Evolutionary conservation across 2,888 invertebrate genomes (phyloP), one percentile per base, ranked within the genome.

Genomic region (Caenorhabditis wallacei): DNA sequence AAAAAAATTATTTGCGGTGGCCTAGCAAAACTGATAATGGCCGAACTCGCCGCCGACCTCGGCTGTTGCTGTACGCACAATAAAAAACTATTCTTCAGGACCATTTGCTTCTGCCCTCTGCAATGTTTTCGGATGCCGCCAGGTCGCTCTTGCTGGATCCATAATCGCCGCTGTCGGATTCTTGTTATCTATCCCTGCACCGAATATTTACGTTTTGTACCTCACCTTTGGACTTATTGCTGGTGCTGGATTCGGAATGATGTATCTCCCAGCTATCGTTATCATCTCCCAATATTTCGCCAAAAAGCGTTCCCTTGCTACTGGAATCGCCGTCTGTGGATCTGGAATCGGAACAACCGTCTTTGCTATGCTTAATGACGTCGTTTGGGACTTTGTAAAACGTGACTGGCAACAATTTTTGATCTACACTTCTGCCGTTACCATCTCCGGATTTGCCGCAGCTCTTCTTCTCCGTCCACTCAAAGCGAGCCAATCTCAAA

Each of bases 231-330:
- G 98, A 51, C 92, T 98, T 11, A 95, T 97, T 81, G 95, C 96
- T 80, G 98, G 98, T 53, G 93, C 97, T 64, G 98, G 98, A 24
- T 96, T 98, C 90, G 98, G 98, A 0, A 94, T 99, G 85, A 97
- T 99, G 92, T 99, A 98, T 92, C 94, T 99, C 72, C 98, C 99
- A 0, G 97, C 98, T 63, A 98, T 99, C 88, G 98, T 99, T 70
- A 96, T 96, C 92, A 98, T 99, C 37, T 96, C 97, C 0, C 96
- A 96, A 87, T 99, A 98, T 94, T 99, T 99, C 92, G 97, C 98
- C 92, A 95, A 96, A 89, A 95, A 95, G 89, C 94, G 98, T 78
- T 96, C 98, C 35, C 94, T 98, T 88, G 98, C 99, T 3, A 99
- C 91, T 13, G 98, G 97, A 16, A 95, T 97, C 80, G 97, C 97